Conservation (phyloP, 2,113 vertebrate species). For the Podarcis muralis region DNA sequence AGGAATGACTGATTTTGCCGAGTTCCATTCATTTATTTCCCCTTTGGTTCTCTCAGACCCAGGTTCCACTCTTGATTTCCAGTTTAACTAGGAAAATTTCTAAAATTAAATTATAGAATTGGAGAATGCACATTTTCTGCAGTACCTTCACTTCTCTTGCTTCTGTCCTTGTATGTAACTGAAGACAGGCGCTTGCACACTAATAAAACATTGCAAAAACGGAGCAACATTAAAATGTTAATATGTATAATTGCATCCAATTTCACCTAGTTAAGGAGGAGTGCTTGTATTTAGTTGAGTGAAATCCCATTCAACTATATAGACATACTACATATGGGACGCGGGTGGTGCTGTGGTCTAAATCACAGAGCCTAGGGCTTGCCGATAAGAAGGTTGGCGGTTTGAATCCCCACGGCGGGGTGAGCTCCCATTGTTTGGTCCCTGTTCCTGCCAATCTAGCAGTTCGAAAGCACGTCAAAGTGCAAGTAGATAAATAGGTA, state of each 20-base stretch:
- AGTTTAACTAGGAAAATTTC: not conserved
- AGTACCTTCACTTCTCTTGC: not conserved
- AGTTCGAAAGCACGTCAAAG: no score
- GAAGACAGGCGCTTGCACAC: not conserved
- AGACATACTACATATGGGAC: no score
- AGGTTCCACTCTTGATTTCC: not conserved
- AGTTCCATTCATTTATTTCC: not conserved
- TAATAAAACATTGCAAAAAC: not conserved
- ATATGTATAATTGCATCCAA: not conserved
- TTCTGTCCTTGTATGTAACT: not conserved
- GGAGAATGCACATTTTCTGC: not conserved
- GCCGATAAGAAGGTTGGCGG: no score
- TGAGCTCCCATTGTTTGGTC: no score
- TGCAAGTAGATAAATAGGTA: no score
- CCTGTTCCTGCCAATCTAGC: no score
- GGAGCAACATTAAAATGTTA: not conserved
- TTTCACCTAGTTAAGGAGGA: not conserved
- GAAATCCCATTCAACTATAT: not conserved
- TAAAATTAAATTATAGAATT: not conserved
- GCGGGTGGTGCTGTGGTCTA: no score
- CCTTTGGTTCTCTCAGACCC: not conserved
- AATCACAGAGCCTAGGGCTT: no score
- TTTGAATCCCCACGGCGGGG: no score
- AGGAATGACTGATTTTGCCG: not conserved
- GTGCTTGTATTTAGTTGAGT: not conserved